Base-by-base conservation (phyloP, 2,113 vertebrate genomes). In the Irena cyanogastra region DNA sequence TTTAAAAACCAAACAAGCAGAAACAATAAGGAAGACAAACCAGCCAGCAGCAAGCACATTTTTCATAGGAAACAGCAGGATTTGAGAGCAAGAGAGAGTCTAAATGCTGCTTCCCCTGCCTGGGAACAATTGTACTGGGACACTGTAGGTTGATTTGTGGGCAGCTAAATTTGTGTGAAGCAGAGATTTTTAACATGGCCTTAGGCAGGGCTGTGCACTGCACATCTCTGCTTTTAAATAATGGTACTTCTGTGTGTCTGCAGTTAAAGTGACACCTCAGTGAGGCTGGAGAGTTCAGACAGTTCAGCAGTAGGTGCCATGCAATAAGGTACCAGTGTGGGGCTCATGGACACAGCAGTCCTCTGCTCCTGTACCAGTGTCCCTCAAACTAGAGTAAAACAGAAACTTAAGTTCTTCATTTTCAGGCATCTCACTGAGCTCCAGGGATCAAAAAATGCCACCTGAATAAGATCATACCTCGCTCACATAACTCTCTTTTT, bases 11-110 rank as follows among this genome's bases (percentile, higher is more conserved):
- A 93, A 92, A 60, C 3, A 13, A 61, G 42, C 37, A 89, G 57
- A 35, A 93, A 97, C 85, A 93, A 97, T 87, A 91, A 76, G 57
- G 87, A 86, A 83, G 78, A 87, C 81, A 87, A 93, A 91, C 61
- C 83, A 88, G 69, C 18, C 16, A 6, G 53, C 56, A 80, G n/a
- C 2, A 8, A 94, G 64, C 16, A 17, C 37, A 54, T 83, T 92
- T 95, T 89, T 93, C 24, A 21, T 9, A 42, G 80, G 60, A 56
- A 44, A 69, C 44, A 86, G 60, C 23, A 33, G 16, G 63, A 70
- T 65, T 80, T 86, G 70, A 23, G 33, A 82, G 90, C 53, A 86
- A 81, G 66, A 56, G 66, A 56, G 35, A 84, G 20, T 27, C 44
- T 41, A 39, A 80, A 39, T 10, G 8, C 14, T 68, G 41, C 53